Evolutionary conservation across 2,113 vertebrate genomes (phyloP), one percentile per base, ranked within the genome.

Genomic region (Poeciliopsis turrubarensis): DNA sequence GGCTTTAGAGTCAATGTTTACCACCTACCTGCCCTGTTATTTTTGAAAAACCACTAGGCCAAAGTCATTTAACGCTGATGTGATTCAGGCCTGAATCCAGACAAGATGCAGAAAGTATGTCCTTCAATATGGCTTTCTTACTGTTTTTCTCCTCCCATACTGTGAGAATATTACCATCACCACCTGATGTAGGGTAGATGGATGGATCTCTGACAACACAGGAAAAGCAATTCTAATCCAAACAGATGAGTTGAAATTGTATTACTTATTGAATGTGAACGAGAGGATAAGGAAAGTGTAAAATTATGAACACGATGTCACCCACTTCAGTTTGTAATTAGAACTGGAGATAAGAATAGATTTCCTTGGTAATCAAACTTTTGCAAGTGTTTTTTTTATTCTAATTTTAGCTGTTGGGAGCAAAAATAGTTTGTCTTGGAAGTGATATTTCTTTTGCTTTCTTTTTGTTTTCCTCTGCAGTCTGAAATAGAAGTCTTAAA

Each of bases 401-500:
- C 88, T 88, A 87, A 86, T 78, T 86, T 88, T 91, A 91, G 85
- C 60, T 47, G 37, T 5, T 5, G 19, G 32, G 75, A 74, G 41
- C 80, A 82, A 82, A 91, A 86, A 89, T 88, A 89, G 77, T 61
- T 77, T 74, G 26, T n/a, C 68, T 85, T 69, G 76, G 65, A 86
- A 74, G 69, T 57, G 69, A 39, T 70, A 25, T 68, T 19, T 44
- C 19, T 19, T 13, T 29, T 3, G 0, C 10, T 41, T 41, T 65
- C 13, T 37, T 41, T 27, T n/a, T 66, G n/a, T 66, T 39, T 73
- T 81, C 1, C n/a, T 57, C 27, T 68, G 65, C 51, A 61, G 63
- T 73, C 27, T 34, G 6, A 60, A 14, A 34, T 74, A 34, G 5
- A 64, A 47, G 1, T 44, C 17, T 79, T 41, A 12, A 44, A n/a